Evolutionary conservation across 2,797 vertebrate species (phyloP), one percentile per base, ranked within the genome.

Genomic region (Arnoldichthys spilopterus): DNA sequence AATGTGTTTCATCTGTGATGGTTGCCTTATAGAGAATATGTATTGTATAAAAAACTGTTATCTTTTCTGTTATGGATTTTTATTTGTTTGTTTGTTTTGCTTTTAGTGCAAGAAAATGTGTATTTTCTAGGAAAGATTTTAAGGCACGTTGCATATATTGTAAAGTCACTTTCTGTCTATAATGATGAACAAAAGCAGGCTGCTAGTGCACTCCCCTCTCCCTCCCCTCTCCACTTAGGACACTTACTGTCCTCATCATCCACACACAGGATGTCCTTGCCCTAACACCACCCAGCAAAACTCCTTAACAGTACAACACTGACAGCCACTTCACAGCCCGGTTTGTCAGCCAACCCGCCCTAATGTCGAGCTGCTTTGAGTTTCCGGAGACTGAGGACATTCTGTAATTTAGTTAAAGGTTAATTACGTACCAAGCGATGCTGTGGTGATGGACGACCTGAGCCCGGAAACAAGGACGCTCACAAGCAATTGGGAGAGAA

Each of bases 361-460:
- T 40, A 18, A 40, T n/a, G 26, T 37, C 37, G 24, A 43, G 67
- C 32, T 51, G 8, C 26, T 22, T 53, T 22, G 11, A 26, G 59
- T 66, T 22, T 37, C 58, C 58, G 16, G 13, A 9, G 6, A 3
- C 16, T 18, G n/a, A n/a, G n/a, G n/a, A n/a, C n/a, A 34, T 62
- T 32, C 11, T 7, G 63, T 40, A 22, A 15, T 43, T 28, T 34
- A 9, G 59, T 34, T 51, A 49, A 68, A 64, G 71, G 15, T 47
- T 45, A 30, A 69, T 90, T 94, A 96, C 97, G 88, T 95, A 98
- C 97, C 97, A 87, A 77, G 89, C 86, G 92, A 91, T 83, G 92
- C 90, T 83, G 91, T 91, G 79, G 92, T 91, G 85, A 89, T 86
- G 83, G 91, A 90, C 85, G 87, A 87, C 87, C 90, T 90, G 84